Evolutionary conservation across 2,113 vertebrate species (phyloP).

Genomic region (Zosterops japonicus): DNA sequence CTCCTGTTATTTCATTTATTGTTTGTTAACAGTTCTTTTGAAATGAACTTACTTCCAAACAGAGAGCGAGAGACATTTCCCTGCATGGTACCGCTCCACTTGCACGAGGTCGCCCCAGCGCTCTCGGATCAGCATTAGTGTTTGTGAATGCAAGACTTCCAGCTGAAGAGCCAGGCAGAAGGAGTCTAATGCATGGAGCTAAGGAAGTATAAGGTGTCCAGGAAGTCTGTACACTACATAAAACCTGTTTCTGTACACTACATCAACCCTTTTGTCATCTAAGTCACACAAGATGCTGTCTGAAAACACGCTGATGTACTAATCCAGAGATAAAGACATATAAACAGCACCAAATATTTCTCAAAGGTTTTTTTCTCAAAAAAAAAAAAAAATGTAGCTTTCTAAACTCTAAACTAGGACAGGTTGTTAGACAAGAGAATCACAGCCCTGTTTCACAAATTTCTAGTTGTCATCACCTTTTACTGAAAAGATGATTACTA

Average conservation of each 20-base stretch:
- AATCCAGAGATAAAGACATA: not conserved
- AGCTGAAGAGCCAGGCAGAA: constrained; percentile 97
- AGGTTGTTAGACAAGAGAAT: not conserved
- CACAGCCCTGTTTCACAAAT: not conserved
- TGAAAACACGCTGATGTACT: not conserved
- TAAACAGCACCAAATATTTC: not conserved
- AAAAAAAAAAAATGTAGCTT: not conserved
- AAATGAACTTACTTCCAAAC: constrained; percentile 95
- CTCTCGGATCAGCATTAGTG: constrained; percentile 93
- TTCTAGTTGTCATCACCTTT: not conserved
- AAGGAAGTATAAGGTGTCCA: constrained; percentile 71
- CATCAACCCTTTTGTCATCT: not conserved
- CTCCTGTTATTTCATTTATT: not conserved
- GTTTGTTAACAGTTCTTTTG: not conserved
- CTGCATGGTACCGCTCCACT: constrained; percentile 92
- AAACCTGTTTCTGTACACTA: not conserved
- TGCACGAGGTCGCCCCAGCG: constrained; percentile 99
- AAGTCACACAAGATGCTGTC: not conserved
- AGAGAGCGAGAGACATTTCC: constrained; percentile 92
- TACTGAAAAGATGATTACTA: not conserved
- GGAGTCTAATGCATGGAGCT: constrained; percentile 84
- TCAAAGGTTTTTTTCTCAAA: not conserved
- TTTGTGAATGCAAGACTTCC: constrained; percentile 96
- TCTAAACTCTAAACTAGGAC: not conserved
- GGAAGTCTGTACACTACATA: not conserved